These are phyloP conservation scores for Eclectus roratus DNA, from an alignment of 2,113 vertebrate species.

Conservation along the genomic window DNA sequence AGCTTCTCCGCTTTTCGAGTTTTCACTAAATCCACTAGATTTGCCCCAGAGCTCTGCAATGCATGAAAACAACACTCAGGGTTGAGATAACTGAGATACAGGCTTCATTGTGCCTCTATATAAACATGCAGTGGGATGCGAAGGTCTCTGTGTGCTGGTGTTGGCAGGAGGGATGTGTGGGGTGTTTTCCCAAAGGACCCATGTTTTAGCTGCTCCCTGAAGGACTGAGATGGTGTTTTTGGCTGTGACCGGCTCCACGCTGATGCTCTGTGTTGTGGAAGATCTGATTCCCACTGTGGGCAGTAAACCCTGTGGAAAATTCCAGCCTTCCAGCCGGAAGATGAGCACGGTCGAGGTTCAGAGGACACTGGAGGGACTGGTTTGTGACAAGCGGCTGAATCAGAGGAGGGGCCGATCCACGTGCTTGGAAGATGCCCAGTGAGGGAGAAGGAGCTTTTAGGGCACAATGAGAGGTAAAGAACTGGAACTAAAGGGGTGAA, in stretches of 20 bases:
- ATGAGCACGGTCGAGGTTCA: neutral
- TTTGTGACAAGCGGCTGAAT: conserved; percentile 23
- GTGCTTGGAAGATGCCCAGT: neutral
- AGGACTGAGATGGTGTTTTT: neutral
- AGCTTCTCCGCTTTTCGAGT: neutral
- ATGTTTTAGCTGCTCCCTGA: neutral
- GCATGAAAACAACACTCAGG: no score
- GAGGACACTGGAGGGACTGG: neutral
- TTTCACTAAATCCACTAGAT: neutral
- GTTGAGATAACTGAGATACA: neutral
- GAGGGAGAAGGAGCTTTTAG: neutral
- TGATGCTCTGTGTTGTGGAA: neutral
- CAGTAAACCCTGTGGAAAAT: neutral
- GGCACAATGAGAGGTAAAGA: neutral
- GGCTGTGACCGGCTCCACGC: neutral
- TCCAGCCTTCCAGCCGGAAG: neutral
- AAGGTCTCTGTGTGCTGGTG: neutral
- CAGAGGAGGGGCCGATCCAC: neutral
- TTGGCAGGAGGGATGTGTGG: neutral
- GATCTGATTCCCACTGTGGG: neutral
- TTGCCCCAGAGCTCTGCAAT: neutral
- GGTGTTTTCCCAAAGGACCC: neutral
- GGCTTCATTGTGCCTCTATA: accelerated
- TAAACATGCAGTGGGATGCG: neutral
- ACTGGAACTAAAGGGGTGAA: neutral